These are phyloP conservation scores for Helarctos malayanus DNA, from an alignment of 2,797 vertebrate species.

Conservation along the genomic window DNA sequence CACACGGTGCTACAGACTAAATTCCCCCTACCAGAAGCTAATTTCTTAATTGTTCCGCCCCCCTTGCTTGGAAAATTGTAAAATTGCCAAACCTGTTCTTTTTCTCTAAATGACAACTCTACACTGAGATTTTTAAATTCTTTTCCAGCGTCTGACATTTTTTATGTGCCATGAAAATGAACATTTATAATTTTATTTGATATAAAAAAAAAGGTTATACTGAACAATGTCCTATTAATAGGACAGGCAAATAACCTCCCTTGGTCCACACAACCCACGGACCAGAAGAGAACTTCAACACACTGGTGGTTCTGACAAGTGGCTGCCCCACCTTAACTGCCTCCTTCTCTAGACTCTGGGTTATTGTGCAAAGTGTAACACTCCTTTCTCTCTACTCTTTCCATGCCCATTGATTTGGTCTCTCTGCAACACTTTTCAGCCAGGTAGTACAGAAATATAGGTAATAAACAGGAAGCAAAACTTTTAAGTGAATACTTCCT, in stretches of 20 bases:
- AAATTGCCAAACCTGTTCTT: not conserved
- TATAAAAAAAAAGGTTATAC: not conserved
- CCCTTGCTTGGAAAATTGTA: not conserved
- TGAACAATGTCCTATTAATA: not conserved
- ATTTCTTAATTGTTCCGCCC: not conserved
- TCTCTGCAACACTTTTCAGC: not conserved
- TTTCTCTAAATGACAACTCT: not conserved
- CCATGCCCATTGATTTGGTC: not conserved
- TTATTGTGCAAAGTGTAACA: not conserved
- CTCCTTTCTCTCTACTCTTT: not conserved
- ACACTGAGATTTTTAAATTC: not conserved
- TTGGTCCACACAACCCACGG: not conserved
- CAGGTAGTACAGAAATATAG: not conserved
- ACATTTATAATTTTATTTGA: not conserved
- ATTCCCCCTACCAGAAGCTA: not conserved
- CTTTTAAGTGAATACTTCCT: not conserved
- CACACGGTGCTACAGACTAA: not conserved
- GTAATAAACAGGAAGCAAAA: not conserved
- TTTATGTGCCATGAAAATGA: slow-evolving; percentile 20
- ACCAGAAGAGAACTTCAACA: not conserved
- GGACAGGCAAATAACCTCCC: not conserved
- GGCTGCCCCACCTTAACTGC: not conserved
- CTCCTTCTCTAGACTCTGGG: slow-evolving; percentile 24
- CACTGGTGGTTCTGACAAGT: not conserved
- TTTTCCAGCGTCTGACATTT: slow-evolving; percentile 36